Evolutionary conservation across 2,888 invertebrate genomes (phyloP).

Genomic region (Tetramorium bicarinatum): DNA sequence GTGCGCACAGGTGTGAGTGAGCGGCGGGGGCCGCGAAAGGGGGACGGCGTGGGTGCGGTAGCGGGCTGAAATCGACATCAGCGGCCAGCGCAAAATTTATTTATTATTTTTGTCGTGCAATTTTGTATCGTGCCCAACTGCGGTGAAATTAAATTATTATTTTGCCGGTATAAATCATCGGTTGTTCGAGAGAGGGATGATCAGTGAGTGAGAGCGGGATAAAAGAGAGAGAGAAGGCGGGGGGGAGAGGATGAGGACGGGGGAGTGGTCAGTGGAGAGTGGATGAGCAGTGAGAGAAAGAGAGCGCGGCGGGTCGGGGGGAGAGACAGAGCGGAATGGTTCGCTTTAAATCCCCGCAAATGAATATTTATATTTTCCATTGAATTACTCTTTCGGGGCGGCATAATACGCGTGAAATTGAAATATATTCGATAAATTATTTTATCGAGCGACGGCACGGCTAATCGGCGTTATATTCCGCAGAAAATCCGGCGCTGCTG

Average conservation of each 20-base stretch:
- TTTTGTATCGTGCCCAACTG: conserved; percentile 85
- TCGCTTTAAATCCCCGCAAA: conserved; percentile 82
- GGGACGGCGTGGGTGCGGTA: conserved; percentile 66
- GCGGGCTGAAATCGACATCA: conserved; percentile 82
- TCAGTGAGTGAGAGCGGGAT: conserved; percentile 54
- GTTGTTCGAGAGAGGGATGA: conserved; percentile 65
- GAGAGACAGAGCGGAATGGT: conserved; percentile 74
- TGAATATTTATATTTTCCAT: conserved; percentile 87
- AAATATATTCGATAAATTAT: conserved; percentile 86
- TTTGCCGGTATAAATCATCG: conserved; percentile 85
- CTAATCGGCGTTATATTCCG: conserved; percentile 83
- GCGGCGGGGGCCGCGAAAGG: conserved; percentile 63
- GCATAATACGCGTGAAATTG: conserved; percentile 85
- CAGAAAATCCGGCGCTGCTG: conserved; percentile 71
- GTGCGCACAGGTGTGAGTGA: conserved; percentile 68
- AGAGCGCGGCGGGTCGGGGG: conserved; percentile 47
- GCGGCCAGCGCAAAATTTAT: conserved; percentile 83
- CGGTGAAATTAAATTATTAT: conserved; percentile 86
- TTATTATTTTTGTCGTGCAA: conserved; percentile 86
- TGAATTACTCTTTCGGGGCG: conserved; percentile 85
- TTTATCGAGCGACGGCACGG: conserved; percentile 83
- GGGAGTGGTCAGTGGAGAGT: conserved; percentile 44
- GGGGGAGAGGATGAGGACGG: conserved; percentile 34
- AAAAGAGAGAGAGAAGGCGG: conserved; percentile 27
- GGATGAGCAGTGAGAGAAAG: conserved; percentile 47